These are phyloP conservation scores for Pollenia griseotomentosa DNA, from an alignment of 2,888 invertebrate species.

Conservation along the genomic window DNA sequence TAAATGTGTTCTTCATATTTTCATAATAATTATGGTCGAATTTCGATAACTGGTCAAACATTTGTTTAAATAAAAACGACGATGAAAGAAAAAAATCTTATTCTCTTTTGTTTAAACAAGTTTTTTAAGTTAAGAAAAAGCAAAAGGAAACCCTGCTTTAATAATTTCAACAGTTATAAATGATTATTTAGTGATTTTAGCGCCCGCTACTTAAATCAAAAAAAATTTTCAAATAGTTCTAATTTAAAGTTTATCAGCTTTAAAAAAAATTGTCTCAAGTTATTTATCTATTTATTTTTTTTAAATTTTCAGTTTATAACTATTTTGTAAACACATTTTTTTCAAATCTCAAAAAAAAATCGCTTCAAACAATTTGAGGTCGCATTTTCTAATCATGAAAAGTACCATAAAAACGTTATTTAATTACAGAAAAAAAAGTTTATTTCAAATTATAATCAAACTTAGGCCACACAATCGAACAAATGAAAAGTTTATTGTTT, in stretches of 20 bases:
- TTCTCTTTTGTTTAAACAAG: no score
- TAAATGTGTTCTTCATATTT: no score
- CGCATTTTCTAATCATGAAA: not conserved
- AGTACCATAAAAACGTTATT: not conserved
- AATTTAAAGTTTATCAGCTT: no score
- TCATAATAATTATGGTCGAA: no score
- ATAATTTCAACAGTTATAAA: no score
- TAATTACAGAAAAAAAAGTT: not conserved
- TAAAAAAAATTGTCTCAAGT: no score
- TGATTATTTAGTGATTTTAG: no score
- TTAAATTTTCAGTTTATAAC: not conserved
- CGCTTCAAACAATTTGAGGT: not conserved
- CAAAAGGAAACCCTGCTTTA: not conserved
- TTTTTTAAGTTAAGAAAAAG: not conserved
- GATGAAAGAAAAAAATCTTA: no score
- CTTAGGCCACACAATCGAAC: not conserved
- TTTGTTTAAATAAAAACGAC: no score
- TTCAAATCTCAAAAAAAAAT: not conserved
- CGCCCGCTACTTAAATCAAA: no score
- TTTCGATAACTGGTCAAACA: no score
- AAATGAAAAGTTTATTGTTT: not conserved
- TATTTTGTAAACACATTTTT: not conserved
- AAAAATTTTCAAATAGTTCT: no score
- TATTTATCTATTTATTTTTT: not conserved
- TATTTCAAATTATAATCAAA: conserved; percentile 21